Evolutionary conservation across 2,888 invertebrate genomes (phyloP), one percentile per base, ranked within the genome.

Genomic region (Cotesia congregata): DNA sequence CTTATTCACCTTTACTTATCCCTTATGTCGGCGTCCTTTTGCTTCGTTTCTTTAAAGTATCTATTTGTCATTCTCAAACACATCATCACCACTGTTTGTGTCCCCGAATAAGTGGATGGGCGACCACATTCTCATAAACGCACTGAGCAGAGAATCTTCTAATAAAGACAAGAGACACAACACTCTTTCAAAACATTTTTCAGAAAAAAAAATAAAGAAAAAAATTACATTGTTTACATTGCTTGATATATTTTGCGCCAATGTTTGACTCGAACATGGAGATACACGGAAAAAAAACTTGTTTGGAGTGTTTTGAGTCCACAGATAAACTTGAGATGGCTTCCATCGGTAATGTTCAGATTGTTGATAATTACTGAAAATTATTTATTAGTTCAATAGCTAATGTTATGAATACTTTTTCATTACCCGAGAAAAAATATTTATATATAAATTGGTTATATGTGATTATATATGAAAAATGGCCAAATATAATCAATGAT

Each of bases 51-150:
- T 67, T 74, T 17, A 68, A 77, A 74, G 70, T 65, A 61, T 67
- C 75, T 71, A 72, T 78, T 77, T 79, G 79, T 79, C 80, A 64
- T 76, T 75, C 76, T 71, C 78, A 59, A 72, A 50, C 73, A 9
- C 77, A 70, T 75, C 79, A 76, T 75, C 78, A 70, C 74, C 72
- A 74, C 77, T 74, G 67, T 69, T 69, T 69, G 73, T 77, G 75
- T 78, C 77, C 77, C 78, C 76, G 72, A 41, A 30, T 30, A 30
- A 77, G 64, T 75, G 71, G 76, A 77, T 78, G 74, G 77, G 7
- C 15, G 17, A 30, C 7, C 20, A 70, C 68, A 68, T 15, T 41
- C 38, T 41, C 30, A 7, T 50, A 59, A 70, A 70, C 59, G 70
- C n/a, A 62, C 61, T 41, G 41, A 6, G 38, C 40, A 62, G 41